A percentile compares a stretch with the other conserved stretches of the same genome.
phyloP scores from a whole-genome alignment of 2,113 vertebrate genomes.

The Neotragus moschatus region DNA sequence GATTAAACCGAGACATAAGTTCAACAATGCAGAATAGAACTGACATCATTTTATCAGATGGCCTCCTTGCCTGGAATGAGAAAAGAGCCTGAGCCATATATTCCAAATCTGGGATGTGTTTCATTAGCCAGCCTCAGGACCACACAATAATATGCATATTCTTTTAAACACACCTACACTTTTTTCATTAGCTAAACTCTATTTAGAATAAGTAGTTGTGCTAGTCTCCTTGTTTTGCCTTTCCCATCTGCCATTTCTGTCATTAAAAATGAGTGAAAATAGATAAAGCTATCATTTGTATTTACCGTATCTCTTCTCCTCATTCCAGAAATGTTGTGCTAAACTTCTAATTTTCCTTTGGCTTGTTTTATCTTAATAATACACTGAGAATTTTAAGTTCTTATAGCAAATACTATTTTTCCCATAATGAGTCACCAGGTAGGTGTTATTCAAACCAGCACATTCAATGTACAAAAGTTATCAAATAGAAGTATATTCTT shows the following conservation, averaged over 20 bases:
- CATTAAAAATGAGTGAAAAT: constrained; percentile 13
- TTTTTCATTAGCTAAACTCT: constrained; percentile 10
- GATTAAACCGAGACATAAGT: constrained; percentile 49
- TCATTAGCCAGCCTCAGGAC: neutral
- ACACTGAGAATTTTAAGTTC: neutral
- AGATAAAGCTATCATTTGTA: neutral
- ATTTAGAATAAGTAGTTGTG: neutral
- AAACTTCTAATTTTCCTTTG: constrained; percentile 25
- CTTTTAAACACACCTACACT: neutral
- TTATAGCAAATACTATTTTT: constrained; percentile 7
- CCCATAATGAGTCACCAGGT: neutral
- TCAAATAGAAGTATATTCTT: neutral
- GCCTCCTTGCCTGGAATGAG: constrained; percentile 26
- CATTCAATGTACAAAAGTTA: neutral
- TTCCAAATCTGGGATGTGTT: neutral
- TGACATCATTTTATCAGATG: constrained; percentile 35
- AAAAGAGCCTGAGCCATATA: neutral
- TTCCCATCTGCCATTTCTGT: constrained; percentile 15
- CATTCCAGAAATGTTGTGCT: neutral
- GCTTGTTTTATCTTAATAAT: constrained; percentile 25
- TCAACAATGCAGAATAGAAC: constrained; percentile 44
- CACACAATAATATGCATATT: neutral
- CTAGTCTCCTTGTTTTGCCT: neutral
- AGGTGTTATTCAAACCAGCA: constrained; percentile 3
- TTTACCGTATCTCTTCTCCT: neutral